phyloP scores from a whole-genome alignment of 1,140 invertebrate species.

The Tetragonula clypearis region DNA sequence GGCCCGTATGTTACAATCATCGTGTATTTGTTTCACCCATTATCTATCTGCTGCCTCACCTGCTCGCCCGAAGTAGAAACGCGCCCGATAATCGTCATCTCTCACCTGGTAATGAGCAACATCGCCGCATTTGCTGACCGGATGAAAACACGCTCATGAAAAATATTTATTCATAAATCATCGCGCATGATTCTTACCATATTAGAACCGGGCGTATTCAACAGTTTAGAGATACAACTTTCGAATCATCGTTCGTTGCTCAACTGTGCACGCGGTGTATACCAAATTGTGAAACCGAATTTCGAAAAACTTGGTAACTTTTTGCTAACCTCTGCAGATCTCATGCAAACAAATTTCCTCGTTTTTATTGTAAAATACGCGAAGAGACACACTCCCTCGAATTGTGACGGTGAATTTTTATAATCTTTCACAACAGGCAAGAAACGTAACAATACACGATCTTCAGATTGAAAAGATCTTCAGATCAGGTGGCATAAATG shows the following conservation, averaged over 20 bases:
- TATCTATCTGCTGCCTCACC: slow-evolving; percentile 77
- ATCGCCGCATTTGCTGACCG: background rate
- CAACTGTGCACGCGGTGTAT: background rate
- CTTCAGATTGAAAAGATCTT: no score
- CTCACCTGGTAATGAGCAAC: background rate
- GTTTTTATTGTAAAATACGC: background rate
- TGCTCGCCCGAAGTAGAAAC: slow-evolving; percentile 71
- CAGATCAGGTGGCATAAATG: background rate
- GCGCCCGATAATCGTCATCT: slow-evolving; percentile 2
- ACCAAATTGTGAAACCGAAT: background rate
- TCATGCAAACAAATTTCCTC: background rate
- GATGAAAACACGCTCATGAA: slow-evolving; percentile 14
- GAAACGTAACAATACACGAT: no score
- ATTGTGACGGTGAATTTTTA: no score
- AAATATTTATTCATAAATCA: slow-evolving; percentile 14
- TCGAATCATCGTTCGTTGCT: background rate
- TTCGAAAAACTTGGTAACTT: background rate
- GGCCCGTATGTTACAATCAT: slow-evolving; percentile 79
- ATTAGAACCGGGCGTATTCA: background rate
- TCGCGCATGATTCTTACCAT: background rate
- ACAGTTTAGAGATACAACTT: background rate
- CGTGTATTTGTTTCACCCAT: slow-evolving; percentile 78
- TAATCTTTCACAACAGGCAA: no score
- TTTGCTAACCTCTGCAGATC: background rate
- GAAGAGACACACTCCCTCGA: background rate